These are phyloP conservation scores for Anticlea derivata DNA, from an alignment of 2,888 invertebrate species.

Conservation along the genomic window DNA sequence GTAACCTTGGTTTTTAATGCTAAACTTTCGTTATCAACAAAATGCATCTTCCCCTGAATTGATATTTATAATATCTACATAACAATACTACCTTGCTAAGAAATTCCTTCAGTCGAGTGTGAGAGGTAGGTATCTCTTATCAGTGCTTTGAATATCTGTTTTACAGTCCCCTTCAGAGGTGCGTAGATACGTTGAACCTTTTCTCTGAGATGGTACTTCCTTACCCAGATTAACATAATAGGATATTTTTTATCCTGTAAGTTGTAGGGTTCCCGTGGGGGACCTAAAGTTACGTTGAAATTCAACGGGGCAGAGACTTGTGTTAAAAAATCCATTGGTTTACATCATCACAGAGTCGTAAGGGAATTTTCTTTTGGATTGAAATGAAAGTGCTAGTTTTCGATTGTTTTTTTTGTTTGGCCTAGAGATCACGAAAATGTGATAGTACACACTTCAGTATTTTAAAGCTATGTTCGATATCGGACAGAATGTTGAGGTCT, in stretches of 20 bases:
- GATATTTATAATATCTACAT: too few species aligned
- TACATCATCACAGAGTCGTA: conserved; percentile 40
- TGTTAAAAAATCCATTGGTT: conserved; percentile 48
- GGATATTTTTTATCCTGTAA: conserved; percentile 60
- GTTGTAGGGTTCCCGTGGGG: conserved; percentile 56
- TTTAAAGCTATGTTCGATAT: too few species aligned
- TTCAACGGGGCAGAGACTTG: conserved; percentile 45
- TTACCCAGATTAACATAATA: conserved; percentile 58
- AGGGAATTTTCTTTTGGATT: conserved; percentile 16
- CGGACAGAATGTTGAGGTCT: too few species aligned
- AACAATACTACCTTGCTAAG: background rate
- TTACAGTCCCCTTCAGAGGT: conserved; percentile 48
- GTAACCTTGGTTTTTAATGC: too few species aligned
- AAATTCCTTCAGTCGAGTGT: conserved; percentile 17
- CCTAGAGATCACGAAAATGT: too few species aligned
- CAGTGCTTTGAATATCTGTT: conserved; percentile 46
- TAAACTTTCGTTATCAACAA: too few species aligned
- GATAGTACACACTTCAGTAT: too few species aligned
- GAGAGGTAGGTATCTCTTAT: conserved; percentile 38
- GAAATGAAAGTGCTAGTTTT: conserved; percentile 10
- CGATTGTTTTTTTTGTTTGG: too few species aligned
- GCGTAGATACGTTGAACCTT: conserved; percentile 50
- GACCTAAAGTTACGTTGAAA: conserved; percentile 52
- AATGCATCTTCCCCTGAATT: too few species aligned
- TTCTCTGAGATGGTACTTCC: conserved; percentile 49